Conservation (phyloP, 2,888 invertebrate species). For the Epirrhoe alternata region DNA sequence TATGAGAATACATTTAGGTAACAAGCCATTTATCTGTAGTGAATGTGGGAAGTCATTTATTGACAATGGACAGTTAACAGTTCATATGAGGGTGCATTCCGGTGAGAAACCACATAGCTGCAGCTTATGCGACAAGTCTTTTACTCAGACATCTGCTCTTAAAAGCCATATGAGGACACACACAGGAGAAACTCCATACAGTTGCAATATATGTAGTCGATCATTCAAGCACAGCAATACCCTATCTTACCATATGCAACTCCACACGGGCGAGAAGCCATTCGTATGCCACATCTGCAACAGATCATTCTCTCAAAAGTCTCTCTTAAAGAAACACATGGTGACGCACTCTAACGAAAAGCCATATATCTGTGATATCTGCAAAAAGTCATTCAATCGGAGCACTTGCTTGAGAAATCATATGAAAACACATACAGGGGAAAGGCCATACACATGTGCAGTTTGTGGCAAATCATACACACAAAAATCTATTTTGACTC, state of each 20-base stretch:
- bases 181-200: conserved; percentile 28
- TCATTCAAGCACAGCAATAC: conserved; percentile 24
- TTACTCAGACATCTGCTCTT: conserved; percentile 22
- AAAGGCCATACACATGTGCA: conserved; percentile 18
- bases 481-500: conserved; percentile 22
- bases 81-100: conserved; percentile 30
- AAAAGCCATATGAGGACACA: conserved; percentile 30
- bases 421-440: conserved; percentile 24
- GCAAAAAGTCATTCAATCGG: conserved; percentile 27
- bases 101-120: conserved; percentile 28
- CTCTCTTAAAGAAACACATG: conserved; percentile 27
- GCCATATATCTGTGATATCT: conserved; percentile 22
- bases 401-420: conserved; percentile 28
- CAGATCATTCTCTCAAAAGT: conserved; percentile 22
- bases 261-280: conserved; percentile 28
- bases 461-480: conserved; percentile 24
- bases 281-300: conserved; percentile 24
- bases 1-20: conserved; percentile 26
- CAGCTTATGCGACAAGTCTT: conserved; percentile 25
- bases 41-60: conserved; percentile 28
- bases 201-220: conserved; percentile 24
- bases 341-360: conserved; percentile 26
- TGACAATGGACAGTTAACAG: conserved; percentile 21
- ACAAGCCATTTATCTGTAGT: conserved; percentile 29
- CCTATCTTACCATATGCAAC: conserved; percentile 21